These are phyloP conservation scores for Xiphophorus hellerii DNA, from an alignment of 2,113 vertebrate genomes.

Conservation along the genomic window DNA sequence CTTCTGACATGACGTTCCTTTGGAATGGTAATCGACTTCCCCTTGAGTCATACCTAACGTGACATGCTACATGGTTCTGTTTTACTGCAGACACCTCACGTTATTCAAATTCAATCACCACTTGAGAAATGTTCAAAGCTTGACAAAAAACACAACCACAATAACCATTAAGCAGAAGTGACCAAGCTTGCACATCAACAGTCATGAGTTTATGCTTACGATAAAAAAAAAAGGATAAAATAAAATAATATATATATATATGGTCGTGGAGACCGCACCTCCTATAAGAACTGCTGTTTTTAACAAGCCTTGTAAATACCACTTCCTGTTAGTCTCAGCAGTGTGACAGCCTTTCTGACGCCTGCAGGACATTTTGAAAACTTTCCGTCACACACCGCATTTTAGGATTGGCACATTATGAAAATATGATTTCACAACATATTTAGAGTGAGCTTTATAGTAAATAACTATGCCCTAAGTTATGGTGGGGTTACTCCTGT, in stretches of 20 bases:
- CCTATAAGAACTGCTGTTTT: neutral
- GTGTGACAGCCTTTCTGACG: constrained; percentile 1
- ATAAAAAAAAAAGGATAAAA: neutral
- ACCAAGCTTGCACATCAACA: neutral
- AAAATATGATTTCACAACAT: too few species aligned
- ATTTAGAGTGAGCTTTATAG: too few species aligned
- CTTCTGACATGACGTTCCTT: neutral
- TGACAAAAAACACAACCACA: constrained; percentile 3
- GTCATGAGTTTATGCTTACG: neutral
- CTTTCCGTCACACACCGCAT: neutral
- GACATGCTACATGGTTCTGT: neutral
- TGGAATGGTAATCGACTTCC: neutral
- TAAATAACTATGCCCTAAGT: too few species aligned
- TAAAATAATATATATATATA: too few species aligned
- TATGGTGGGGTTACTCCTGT: too few species aligned
- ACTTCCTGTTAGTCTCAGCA: constrained; percentile 16
- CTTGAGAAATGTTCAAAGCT: neutral
- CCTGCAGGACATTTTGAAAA: neutral
- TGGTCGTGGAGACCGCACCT: too few species aligned
- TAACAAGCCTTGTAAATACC: neutral
- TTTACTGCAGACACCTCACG: neutral
- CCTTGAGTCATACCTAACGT: too few species aligned
- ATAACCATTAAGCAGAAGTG: neutral
- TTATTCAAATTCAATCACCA: neutral
- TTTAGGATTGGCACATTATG: too few species aligned